These are phyloP conservation scores for Struthidea cinerea DNA, from an alignment of 2,113 vertebrate species.

Conservation along the genomic window DNA sequence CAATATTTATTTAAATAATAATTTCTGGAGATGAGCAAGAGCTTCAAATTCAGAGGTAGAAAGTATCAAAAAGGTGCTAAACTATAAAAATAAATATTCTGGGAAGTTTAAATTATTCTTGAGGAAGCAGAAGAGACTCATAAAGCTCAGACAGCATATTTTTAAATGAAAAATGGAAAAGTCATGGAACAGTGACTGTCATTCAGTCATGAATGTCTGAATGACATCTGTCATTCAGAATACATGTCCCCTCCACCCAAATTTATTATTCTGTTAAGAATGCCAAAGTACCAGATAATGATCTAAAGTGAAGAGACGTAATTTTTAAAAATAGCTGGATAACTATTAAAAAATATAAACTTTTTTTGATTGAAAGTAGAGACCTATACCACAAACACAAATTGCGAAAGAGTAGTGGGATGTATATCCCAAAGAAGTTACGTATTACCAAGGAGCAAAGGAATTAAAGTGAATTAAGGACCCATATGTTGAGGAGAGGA, in stretches of 20 bases:
- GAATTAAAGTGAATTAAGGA: neutral
- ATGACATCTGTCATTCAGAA: neutral
- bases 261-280: neutral
- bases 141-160: neutral
- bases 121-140: neutral
- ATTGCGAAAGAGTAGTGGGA: neutral
- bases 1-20: neutral
- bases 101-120: neutral
- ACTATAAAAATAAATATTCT: neutral
- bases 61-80: neutral
- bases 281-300: neutral
- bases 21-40: neutral
- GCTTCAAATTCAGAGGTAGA: neutral
- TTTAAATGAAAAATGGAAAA: neutral
- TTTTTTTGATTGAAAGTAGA: neutral
- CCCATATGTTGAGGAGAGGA: neutral
- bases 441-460: neutral
- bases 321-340: neutral
- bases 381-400: neutral
- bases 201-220: no score
- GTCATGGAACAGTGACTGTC: neutral
- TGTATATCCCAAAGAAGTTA: fast-evolving
- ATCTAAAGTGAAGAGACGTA: neutral
- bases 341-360: neutral
- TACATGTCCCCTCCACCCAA: neutral